These are phyloP conservation scores for Glyptemys insculpta DNA, from an alignment of 2,797 vertebrate genomes.

Conservation along the genomic window DNA sequence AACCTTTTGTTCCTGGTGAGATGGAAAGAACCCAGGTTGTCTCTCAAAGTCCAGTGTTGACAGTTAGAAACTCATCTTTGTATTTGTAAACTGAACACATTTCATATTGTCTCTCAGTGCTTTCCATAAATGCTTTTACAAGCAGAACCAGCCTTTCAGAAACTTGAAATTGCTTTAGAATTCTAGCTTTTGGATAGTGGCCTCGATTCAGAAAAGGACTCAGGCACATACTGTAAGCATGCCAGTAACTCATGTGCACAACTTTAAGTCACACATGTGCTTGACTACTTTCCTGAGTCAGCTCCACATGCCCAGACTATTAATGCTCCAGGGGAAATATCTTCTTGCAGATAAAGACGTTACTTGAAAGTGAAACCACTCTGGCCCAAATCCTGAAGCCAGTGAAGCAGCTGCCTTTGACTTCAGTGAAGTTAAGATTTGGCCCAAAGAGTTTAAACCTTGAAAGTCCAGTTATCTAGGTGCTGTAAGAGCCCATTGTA, in stretches of 20 bases:
- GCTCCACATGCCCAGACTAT: fast-evolving
- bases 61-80: background rate
- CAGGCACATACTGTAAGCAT: background rate
- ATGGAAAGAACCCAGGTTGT: background rate
- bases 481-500: background rate
- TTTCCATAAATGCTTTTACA: too few species aligned
- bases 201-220: background rate
- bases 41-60: background rate
- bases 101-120: too few species aligned
- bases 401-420: background rate
- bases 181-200: too few species aligned
- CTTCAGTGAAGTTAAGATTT: background rate
- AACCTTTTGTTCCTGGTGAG: background rate
- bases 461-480: background rate
- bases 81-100: background rate
- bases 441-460: background rate
- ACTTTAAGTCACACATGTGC: background rate
- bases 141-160: too few species aligned
- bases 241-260: background rate
- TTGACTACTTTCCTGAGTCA: background rate
- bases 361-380: background rate
- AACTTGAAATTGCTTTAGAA: too few species aligned
- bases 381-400: background rate
- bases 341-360: background rate
- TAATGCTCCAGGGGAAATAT: background rate